Base-by-base conservation (phyloP, 1,140 invertebrate genomes). In the Drosophila simulans region DNA sequence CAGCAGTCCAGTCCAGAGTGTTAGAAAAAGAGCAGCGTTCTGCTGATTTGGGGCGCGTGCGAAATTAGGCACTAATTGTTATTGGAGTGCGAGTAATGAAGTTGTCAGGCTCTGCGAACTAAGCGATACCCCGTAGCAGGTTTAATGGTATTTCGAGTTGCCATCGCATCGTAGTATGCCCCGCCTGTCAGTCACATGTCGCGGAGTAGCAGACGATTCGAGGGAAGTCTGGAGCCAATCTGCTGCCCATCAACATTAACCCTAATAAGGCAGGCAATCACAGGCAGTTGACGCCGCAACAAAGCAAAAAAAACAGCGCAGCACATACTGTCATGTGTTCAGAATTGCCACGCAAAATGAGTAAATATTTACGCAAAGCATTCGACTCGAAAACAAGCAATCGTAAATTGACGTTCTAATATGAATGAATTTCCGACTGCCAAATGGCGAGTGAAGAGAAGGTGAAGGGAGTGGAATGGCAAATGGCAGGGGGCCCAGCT, bases 291-390 rank as follows among this genome's bases (percentile, higher is more conserved):
- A 39, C 22, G 45, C 17, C 20, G 27, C 37, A 13, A 71, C 59
- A 70, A 17, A 45, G 31, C 8, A 78, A 58, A 25, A 57, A 45
- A 15, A 35, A 42, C 53, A 56, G n/a, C 22, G 13, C 35, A 63
- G 46, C 72, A 58, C 40, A 82, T 71, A 86, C 72, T 86, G 84
- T 88, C 83, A 88, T 88, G 83, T 89, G 83, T 64, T 86, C 63
- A 60, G 80, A 89, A 88, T 89, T 88, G 80, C 76, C 72, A 84
- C 75, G 80, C 80, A 89, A 77, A 86, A 73, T 80, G 76, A 66
- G 80, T 80, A 89, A 88, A 80, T 84, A 89, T 88, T 88, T 79
- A 83, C 85, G 55, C 60, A 60, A 64, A 79, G 48, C 59, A 83
- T 60, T 59, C 51, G 63, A 42, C 64, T 58, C 59, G 42, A 45